Base-by-base conservation (phyloP, 2,888 invertebrate species). In the Clitarchus hookeri region DNA sequence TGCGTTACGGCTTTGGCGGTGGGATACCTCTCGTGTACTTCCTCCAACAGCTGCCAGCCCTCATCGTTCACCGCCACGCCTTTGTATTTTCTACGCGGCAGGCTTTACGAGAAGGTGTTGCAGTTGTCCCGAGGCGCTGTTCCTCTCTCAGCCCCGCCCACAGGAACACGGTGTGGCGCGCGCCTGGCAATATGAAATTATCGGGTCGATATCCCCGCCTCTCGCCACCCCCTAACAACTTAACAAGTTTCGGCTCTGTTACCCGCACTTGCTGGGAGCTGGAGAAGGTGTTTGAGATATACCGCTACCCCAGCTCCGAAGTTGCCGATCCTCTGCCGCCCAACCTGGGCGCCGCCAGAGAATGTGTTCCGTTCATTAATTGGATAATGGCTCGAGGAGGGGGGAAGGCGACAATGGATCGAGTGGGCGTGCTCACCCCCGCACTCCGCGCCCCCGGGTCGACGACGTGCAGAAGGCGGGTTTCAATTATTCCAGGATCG, bases 271-370 rank as follows among this genome's bases (percentile, higher is more conserved):
- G 36, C 48, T 11, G 12, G 48, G 12, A 48, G 16, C n/a, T n/a
- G 65, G 65, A 19, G 65, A n/a, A 65, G 65, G 65, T 65, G 65
- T 65, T 65, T 65, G 65, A n/a, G 65, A 65, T 65, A 65, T 65
- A 65, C 65, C 23, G 16, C 65, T 19, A 53, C 23, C 65, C 8
- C 65, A 19, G 19, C 16, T n/a, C 8, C n/a, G 11, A 65, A 65
- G 65, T 65, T 65, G 8, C 65, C 65, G 65, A 65, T 9, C 65
- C 53, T 53, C 53, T 53, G 13, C 19, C 53, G 53, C 53, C 65
- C 8, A 65, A 65, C 65, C 16, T n/a, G 65, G 23, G 65, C 11
- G 65, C 23, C 23, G 65, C 65, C 65, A 19, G 19, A 65, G 65
- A 65, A 65, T 65, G 6, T 65, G 65, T 65, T 65, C 65, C 65